A percentile compares a stretch with the other conserved stretches of the same genome.
These are phyloP conservation scores for Synergus gifuensis DNA, from an alignment of 2,888 invertebrate genomes.

Conservation along the genomic window DNA sequence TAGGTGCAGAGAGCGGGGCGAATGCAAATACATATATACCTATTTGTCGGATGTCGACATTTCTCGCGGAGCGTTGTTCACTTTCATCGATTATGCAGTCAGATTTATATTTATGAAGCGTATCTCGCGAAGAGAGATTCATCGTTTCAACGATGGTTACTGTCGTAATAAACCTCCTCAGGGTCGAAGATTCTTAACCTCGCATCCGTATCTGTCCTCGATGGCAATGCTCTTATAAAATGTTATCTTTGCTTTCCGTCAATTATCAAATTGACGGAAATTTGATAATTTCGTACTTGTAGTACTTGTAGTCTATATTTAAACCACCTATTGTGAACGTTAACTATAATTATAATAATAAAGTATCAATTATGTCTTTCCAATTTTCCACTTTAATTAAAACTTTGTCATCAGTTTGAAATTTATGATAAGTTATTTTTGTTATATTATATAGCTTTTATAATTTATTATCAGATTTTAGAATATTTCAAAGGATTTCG, in stretches of 20 bases:
- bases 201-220: slow-evolving; percentile 48
- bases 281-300: no score
- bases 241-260: slow-evolving; percentile 28
- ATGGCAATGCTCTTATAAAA: slow-evolving; percentile 42
- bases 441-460: no score
- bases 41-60: slow-evolving; percentile 60
- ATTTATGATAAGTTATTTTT: no score
- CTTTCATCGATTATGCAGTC: slow-evolving; percentile 74
- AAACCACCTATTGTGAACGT: background rate
- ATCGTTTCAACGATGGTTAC: slow-evolving; percentile 67
- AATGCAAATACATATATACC: slow-evolving; percentile 52
- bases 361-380: no score
- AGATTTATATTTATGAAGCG: slow-evolving; percentile 73
- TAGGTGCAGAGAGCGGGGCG: slow-evolving; percentile 43
- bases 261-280: no score
- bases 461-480: no score
- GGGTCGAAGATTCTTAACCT: slow-evolving; percentile 56
- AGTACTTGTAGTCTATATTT: background rate
- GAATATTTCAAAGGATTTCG: no score
- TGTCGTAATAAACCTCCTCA: slow-evolving; percentile 63
- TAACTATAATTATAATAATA: no score
- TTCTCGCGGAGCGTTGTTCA: slow-evolving; percentile 61
- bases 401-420: no score
- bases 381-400: no score
- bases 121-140: slow-evolving; percentile 62